Evolutionary conservation across 2,797 vertebrate genomes (phyloP).

Genomic region (Poeciliopsis presidionis): DNA sequence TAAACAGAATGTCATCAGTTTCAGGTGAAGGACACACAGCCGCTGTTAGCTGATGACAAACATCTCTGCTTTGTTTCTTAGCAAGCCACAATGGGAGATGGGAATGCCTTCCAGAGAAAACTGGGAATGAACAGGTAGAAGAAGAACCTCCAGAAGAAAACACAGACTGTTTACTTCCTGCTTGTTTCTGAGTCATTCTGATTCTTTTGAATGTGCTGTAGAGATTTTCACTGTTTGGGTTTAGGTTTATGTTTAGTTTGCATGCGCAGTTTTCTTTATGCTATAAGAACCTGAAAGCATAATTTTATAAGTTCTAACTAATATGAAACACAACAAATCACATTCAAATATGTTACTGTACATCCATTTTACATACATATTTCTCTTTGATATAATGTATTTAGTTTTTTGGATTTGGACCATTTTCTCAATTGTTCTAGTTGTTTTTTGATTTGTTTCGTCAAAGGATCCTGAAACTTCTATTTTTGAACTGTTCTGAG

Average conservation of each 20-base stretch:
- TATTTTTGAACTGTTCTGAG: not conserved
- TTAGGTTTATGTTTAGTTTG: not conserved
- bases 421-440: not conserved
- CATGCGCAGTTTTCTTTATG: not conserved
- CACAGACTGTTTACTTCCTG: not conserved
- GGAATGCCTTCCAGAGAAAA: slow-evolving; percentile 88
- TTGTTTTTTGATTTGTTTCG: not conserved
- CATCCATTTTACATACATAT: not conserved
- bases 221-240: not conserved
- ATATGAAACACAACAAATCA: not conserved
- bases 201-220: not conserved
- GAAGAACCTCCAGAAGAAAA: slow-evolving; percentile 2
- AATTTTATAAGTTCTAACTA: not conserved
- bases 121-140: slow-evolving; percentile 79
- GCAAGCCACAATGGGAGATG: slow-evolving; percentile 91
- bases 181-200: not conserved
- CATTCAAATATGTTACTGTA: not conserved
- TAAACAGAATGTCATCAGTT: slow-evolving; percentile 49
- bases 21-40: not conserved
- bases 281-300: not conserved
- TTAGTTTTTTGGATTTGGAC: not conserved
- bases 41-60: not conserved
- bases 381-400: not conserved
- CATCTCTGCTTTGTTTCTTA: slow-evolving; percentile 56
- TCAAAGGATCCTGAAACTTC: not conserved